Evolutionary conservation across 2,113 vertebrate species (phyloP).

Genomic region (Gambusia affinis): DNA sequence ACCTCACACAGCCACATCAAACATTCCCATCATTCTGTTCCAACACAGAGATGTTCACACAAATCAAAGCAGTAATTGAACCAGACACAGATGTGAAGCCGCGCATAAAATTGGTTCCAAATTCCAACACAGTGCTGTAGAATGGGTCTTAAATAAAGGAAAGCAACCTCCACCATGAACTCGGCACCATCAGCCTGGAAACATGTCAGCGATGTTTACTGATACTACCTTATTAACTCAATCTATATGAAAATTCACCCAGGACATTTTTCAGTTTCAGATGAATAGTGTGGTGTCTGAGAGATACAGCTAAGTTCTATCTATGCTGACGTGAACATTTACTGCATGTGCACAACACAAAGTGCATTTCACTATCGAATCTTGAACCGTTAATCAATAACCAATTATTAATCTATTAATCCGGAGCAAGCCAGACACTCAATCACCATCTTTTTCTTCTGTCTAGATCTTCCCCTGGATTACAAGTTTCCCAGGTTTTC

Average conservation of each 20-base stretch:
- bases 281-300: too few species aligned
- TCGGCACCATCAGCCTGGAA: too few species aligned
- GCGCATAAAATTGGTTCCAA: slow-evolving; percentile 1
- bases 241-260: too few species aligned
- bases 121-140: background rate
- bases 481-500: slow-evolving; percentile 93
- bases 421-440: background rate
- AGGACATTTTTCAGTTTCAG: too few species aligned
- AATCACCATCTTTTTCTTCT: background rate
- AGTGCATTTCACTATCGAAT: background rate
- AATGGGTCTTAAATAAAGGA: background rate
- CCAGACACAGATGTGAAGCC: slow-evolving; percentile 34
- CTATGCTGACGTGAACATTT: too few species aligned
- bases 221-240: too few species aligned
- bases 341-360: background rate
- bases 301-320: too few species aligned
- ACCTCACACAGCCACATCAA: slow-evolving; percentile 18
- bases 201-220: too few species aligned
- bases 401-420: background rate
- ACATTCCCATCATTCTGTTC: slow-evolving; percentile 5
- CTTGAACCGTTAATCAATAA: background rate
- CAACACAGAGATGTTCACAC: slow-evolving; percentile 20
- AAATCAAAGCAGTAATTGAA: slow-evolving; percentile 7
- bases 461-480: slow-evolving; percentile 91
- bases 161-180: background rate